Base-by-base conservation (phyloP, 2,797 vertebrate genomes). In the Odontamblyopus rebecca region DNA sequence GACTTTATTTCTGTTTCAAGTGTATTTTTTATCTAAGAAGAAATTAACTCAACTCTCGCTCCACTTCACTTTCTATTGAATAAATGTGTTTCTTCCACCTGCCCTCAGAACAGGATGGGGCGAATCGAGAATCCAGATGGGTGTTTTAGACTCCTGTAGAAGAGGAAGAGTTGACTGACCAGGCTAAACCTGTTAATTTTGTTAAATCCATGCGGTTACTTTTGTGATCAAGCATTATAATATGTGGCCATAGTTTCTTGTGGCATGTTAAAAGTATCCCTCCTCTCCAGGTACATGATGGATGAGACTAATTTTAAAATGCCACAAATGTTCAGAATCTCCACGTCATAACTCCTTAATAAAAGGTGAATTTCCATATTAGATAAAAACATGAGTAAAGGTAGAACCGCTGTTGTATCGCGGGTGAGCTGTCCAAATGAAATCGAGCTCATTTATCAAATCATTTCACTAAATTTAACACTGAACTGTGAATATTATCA, bases 381-480 rank as follows among this genome's bases (percentile, higher is more conserved):
- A 19, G 2, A 61, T 32, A 30, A 61, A 48, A 30, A 61, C 32
- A 88, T 89, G 88, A 92, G 88, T 90, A 54, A 54, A 54, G n/a
- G 7, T n/a, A 23, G 19, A 54, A 54, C 7, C 86, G 82, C 85
- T 86, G 85, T 85, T 80, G 81, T 81, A 85, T 80, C 11, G 83
- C 80, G 82, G 86, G 88, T 90, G 86, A 83, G 81, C 85, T 81
- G 83, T 77, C 89, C 86, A 88, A 87, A 86, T 84, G 75, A 86
- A 92, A 91, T 67, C 76, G 72, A 76, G 50, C 86, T 88, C 89
- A 87, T 92, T 89, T 69, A 87, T 92, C 89, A 91, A 85, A 80
- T 51, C 0, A 61, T 78, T 82, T 80, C 71, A 54, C 1, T 73
- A 68, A 80, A 75, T 78, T 83, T 68, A 72, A 69, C 64, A 72